Percentiles rank a stretch among this genome's conserved stretches.
Conservation (phyloP, 2,797 vertebrate genomes). For the Lophius americanus region DNA sequence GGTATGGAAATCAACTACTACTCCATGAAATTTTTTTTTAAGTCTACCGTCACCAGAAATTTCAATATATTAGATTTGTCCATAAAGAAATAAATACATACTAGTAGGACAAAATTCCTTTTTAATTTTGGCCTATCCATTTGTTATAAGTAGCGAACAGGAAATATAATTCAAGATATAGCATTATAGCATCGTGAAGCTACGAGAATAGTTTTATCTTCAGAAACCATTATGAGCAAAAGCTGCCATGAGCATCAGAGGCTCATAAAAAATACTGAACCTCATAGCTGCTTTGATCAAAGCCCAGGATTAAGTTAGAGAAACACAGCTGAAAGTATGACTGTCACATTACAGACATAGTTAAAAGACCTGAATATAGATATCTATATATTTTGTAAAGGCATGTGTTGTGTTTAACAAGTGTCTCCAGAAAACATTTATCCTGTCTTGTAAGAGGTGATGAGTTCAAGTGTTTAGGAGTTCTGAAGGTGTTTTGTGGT, state of each 20-base stretch:
- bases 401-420: constrained; percentile 96
- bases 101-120: background rate
- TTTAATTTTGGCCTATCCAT: constrained; percentile 15
- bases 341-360: constrained; percentile 81
- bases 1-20: background rate
- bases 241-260: constrained; percentile 31
- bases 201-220: background rate
- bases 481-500: constrained; percentile 74
- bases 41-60: background rate
- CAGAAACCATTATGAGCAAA: constrained; percentile 23
- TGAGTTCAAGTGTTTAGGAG: constrained; percentile 86
- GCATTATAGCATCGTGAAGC: constrained; percentile 5
- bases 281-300: constrained; percentile 30
- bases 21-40: background rate
- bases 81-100: background rate
- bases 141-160: constrained; percentile 1
- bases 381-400: constrained; percentile 87
- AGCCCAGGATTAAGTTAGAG: constrained; percentile 52
- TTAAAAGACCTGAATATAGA: constrained; percentile 99
- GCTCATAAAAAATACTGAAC: constrained; percentile 21
- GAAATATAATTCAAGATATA: constrained; percentile 4
- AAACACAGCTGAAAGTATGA: constrained; percentile 66
- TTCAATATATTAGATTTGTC: background rate
- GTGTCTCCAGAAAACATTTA: constrained; percentile 87
- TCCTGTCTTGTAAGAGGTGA: constrained; percentile 90